Evolutionary conservation across 2,113 vertebrate species (phyloP).

Genomic region (Parus major): DNA sequence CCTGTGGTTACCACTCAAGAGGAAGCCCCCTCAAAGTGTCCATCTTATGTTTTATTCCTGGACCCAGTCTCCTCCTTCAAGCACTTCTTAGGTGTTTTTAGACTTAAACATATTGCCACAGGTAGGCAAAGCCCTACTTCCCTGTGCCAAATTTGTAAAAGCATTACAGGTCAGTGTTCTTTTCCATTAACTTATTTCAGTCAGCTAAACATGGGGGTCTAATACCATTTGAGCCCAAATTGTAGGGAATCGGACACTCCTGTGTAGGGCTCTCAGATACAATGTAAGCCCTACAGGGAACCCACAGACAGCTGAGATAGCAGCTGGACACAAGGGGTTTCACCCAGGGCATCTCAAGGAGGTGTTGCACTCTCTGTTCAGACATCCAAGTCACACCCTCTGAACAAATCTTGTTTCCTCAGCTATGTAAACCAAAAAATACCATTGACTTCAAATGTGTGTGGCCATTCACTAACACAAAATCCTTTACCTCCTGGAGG

Average conservation of each 20-base stretch:
- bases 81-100: neutral
- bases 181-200: neutral
- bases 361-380: neutral
- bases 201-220: neutral
- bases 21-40: neutral
- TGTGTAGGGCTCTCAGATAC: neutral
- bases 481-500: neutral
- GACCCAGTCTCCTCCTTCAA: neutral
- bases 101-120: neutral
- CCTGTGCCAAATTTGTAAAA: neutral
- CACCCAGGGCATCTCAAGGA: neutral
- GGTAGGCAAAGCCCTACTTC: neutral
- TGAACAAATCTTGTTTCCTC: neutral
- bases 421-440: neutral
- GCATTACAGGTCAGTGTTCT: neutral
- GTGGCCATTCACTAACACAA: neutral
- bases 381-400: neutral
- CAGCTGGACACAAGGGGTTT: neutral
- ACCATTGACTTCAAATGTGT: neutral
- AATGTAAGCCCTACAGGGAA: neutral
- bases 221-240: neutral
- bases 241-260: neutral
- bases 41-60: neutral
- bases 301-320: neutral
- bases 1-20: neutral